Percentiles rank a stretch among this genome's conserved stretches.
These are phyloP conservation scores for Hydrozoanthus gracilis DNA, from an alignment of 92 coral and sea anemone genomes.

Conservation along the genomic window DNA sequence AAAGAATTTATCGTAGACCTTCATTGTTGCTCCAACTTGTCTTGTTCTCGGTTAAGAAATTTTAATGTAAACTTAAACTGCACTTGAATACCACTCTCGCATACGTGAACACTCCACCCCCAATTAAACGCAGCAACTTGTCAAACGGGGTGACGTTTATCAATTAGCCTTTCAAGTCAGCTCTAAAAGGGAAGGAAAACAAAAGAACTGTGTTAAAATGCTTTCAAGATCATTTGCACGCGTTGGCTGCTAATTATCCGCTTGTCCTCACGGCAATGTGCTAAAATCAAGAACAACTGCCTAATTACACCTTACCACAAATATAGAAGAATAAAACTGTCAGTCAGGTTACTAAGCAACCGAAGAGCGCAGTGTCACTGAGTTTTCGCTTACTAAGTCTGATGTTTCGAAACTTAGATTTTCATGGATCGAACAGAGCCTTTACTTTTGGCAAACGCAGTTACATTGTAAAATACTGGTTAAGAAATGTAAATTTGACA, in stretches of 20 bases:
- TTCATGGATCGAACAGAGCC: not conserved
- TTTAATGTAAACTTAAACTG: not conserved
- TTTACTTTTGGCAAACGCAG: not conserved
- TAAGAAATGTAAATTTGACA: no score
- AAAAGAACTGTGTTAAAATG: conserved; percentile 54
- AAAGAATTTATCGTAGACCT: not conserved
- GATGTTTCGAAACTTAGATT: not conserved
- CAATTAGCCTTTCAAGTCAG: conserved; percentile 67
- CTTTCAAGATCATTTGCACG: conserved; percentile 61
- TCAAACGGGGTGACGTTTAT: conserved; percentile 54
- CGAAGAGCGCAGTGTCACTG: not conserved
- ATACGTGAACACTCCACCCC: not conserved
- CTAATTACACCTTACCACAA: conserved; percentile 28
- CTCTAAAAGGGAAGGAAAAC: conserved; percentile 47
- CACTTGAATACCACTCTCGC: not conserved
- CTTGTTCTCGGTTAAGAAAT: not conserved
- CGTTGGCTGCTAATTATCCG: conserved; percentile 19
- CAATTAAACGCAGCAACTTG: conserved; percentile 1
- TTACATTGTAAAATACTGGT: no score
- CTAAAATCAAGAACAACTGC: conserved; percentile 25
- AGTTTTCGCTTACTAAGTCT: not conserved
- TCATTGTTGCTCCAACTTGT: not conserved
- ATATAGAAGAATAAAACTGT: conserved; percentile 3
- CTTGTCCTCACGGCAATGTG: not conserved
- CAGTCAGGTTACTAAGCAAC: conserved; percentile 1